Conservation (phyloP, 1,140 invertebrate species). For the Ceratina calcarata region DNA sequence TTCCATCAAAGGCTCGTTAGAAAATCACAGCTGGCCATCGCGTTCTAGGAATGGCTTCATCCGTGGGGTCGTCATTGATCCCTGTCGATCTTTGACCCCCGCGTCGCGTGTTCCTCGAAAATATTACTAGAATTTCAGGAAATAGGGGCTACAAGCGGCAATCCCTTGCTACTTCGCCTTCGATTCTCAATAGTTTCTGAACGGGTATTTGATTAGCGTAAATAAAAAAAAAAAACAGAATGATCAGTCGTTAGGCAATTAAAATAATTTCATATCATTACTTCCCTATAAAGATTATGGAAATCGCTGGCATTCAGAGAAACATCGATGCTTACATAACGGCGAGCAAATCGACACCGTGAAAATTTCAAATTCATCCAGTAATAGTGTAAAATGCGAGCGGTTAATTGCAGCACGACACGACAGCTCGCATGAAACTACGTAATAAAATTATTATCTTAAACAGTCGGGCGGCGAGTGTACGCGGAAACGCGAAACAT, state of each 20-base stretch:
- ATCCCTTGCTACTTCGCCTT: neutral
- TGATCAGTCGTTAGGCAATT: too few species aligned
- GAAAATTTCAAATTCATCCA: neutral
- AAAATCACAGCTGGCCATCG: constrained; percentile 47
- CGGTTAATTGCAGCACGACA: neutral
- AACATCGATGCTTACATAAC: too few species aligned
- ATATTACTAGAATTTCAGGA: constrained; percentile 41
- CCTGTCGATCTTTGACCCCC: constrained; percentile 42
- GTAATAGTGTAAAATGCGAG: neutral
- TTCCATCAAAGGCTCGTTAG: constrained; percentile 53
- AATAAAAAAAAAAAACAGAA: too few species aligned
- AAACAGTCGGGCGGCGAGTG: neutral
- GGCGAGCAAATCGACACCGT: neutral
- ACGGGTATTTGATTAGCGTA: neutral
- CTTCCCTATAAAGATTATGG: too few species aligned
- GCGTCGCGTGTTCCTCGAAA: constrained; percentile 48
- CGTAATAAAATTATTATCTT: constrained; percentile 44
- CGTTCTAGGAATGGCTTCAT: constrained; percentile 54
- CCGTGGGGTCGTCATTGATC: constrained; percentile 46
- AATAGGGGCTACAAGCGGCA: neutral
- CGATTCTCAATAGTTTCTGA: too few species aligned
- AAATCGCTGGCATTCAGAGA: too few species aligned
- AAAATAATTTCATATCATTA: too few species aligned
- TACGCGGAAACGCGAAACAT: constrained; percentile 13
- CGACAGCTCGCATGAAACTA: constrained; percentile 38